Evolutionary conservation across 2,797 vertebrate genomes (phyloP).

Genomic region (Manis javanica): DNA sequence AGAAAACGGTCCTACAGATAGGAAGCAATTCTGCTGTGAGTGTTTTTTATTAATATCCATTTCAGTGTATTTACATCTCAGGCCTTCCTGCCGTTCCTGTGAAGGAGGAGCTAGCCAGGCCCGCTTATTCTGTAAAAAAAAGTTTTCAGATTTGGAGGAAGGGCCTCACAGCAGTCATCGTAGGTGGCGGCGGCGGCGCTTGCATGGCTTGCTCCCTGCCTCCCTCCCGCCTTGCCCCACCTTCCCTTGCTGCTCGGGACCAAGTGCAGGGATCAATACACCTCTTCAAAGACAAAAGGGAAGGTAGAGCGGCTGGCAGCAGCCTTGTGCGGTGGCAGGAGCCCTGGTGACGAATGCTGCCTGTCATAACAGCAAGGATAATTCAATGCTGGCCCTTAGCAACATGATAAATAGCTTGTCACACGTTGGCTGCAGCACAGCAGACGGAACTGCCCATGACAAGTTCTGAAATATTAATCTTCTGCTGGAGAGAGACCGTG

Average conservation of each 20-base stretch:
- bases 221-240: accelerated
- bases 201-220: accelerated
- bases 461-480: constrained; percentile 94
- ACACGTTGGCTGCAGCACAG: constrained; percentile 85
- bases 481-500: constrained; percentile 84
- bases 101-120: not conserved
- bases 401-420: constrained; percentile 95
- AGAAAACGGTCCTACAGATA: accelerated
- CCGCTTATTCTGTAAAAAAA: too few species aligned
- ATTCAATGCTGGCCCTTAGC: constrained; percentile 97
- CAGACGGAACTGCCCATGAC: constrained; percentile 88
- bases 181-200: accelerated
- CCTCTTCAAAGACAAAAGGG: constrained; percentile 86
- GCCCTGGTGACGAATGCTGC: constrained; percentile 97
- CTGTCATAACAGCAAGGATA: constrained; percentile 98
- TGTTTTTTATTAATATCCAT: not conserved
- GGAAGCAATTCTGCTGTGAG: not conserved
- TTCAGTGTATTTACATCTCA: accelerated
- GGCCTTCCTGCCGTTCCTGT: accelerated
- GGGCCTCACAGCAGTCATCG: accelerated
- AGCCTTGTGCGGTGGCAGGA: constrained; percentile 88
- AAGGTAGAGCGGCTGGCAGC: constrained; percentile 88
- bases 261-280: constrained; percentile 90
- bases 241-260: constrained; percentile 86
- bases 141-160: not conserved